Base-by-base conservation (phyloP, 2,113 vertebrate genomes). In the Sinocyclocheilus maitianheensis region DNA sequence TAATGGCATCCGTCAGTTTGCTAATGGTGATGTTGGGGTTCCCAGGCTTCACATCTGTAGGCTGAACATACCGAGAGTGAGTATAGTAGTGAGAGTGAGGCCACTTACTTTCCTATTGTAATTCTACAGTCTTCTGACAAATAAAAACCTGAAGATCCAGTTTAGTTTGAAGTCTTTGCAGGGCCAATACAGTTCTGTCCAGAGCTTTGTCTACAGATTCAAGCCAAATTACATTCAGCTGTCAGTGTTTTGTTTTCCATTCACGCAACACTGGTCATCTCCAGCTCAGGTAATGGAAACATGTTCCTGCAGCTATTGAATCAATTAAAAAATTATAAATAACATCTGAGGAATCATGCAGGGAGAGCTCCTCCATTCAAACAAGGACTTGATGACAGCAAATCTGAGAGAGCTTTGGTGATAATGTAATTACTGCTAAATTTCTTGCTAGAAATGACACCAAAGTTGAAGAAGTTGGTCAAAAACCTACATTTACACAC, bases 1-100 rank as follows among this genome's bases (percentile, higher is more conserved):
- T 78, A 87, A 85, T 60, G 63, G n/a, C 24, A 40, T 55, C 53
- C 30, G 72, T 82, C 82, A 77, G 22, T 40, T 81, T 20, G 12
- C 26, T 51, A 48, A 62, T 81, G 46, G 30, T 7, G 22, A 75
- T 40, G 24, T 53, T 51, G 26, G 4, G 13, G 60, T 62, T 82
- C 85, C 77, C 71, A 77, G 69, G 24, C 60, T 53, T 22, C 80
- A 83, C 55, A 62, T 72, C 22, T 55, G 20, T 26, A 11, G 63
- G 55, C 65, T 53, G 65, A 55, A 51, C 18, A 75, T 67, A 71
- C 55, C 18, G 37, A 34, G 48, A 37, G 48, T 14, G 53, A 6
- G 3, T 48, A 10, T 74, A 26, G 26, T 26, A 26, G 26, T 26
- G 26, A 26, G 65, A 55, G 79, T 71, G 48, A 67, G 71, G 51